Evolutionary conservation across 2,888 invertebrate genomes (phyloP), one percentile per base, ranked within the genome.

Genomic region (Eupithecia abbreviata): DNA sequence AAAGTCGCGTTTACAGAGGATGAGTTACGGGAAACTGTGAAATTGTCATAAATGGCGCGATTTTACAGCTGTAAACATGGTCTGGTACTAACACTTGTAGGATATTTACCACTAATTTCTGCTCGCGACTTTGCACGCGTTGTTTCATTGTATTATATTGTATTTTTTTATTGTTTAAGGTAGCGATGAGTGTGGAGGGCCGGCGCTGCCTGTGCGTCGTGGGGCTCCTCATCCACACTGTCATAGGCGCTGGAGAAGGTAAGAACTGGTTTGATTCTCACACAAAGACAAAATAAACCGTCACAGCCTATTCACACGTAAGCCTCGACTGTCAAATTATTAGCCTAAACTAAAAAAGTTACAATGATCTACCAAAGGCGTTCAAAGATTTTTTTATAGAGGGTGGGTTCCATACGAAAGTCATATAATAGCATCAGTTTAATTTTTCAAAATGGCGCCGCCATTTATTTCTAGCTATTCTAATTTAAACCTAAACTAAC

Each of bases 241-340:
- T 91, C 79, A 91, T 89, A 45, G 93, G 94, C 75, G 92, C 92
- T 80, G 94, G 93, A 18, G 94, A 95, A 91, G 93, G 94, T 93
- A 84, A 79, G 55, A 72, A 18, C 58, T 58, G n/a, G 68, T 49
- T 69, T 47, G 69, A 69, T 49, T 42, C 42, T 15, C 6, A 15
- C 15, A 41, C 15, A 42, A 13, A 42, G 15, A 66, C 41, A 62
- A 18, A 58, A 18, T 30, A 58, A 2, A 18, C 7, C 9, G 9
- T 58, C 18, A 15, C n/a, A 55, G 6, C 55, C 3, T 15, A 30
- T 30, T 30, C 30, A 30, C 30, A 30, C 30, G 30, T 30, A 30
- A 30, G 30, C 30, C 1, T 30, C 30, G 30, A 30, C 30, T 30
- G 30, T 30, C 30, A 30, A 30, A 30, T 0, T 30, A 30, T 30